These are phyloP conservation scores for Saturnia japonica DNA, from an alignment of 2,888 invertebrate genomes.

Conservation along the genomic window DNA sequence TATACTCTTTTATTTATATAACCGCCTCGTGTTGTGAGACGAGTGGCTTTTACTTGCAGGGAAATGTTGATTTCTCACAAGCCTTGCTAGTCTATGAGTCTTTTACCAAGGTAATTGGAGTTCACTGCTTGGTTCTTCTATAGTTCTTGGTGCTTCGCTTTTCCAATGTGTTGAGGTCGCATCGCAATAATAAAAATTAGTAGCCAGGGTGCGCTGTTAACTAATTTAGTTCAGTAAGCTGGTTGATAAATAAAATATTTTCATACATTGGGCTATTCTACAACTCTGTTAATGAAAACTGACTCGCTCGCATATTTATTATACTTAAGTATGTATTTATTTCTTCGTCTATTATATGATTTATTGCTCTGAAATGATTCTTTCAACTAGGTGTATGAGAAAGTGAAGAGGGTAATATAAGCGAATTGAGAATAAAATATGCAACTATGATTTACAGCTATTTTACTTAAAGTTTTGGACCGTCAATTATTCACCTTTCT, in stretches of 20 bases:
- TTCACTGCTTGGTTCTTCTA: background rate
- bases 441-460: too few species aligned
- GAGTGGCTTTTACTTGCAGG: constrained; percentile 15
- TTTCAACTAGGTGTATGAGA: too few species aligned
- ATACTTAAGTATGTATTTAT: too few species aligned
- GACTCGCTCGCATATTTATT: too few species aligned
- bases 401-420: background rate
- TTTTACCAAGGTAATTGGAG: background rate
- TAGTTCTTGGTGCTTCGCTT: background rate
- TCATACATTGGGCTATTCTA: too few species aligned
- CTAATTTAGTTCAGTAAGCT: background rate
- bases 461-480: background rate
- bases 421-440: background rate
- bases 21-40: background rate
- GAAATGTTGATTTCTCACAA: background rate
- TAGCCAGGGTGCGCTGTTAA: background rate
- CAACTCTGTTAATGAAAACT: too few species aligned
- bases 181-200: background rate
- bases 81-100: background rate
- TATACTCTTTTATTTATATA: constrained; percentile 12
- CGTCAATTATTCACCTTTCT: background rate
- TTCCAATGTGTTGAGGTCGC: too few species aligned
- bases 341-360: too few species aligned
- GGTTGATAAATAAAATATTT: background rate
- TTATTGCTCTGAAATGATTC: too few species aligned